Conservation (phyloP, 2,888 invertebrate species). For the Danaus chrysippus region DNA sequence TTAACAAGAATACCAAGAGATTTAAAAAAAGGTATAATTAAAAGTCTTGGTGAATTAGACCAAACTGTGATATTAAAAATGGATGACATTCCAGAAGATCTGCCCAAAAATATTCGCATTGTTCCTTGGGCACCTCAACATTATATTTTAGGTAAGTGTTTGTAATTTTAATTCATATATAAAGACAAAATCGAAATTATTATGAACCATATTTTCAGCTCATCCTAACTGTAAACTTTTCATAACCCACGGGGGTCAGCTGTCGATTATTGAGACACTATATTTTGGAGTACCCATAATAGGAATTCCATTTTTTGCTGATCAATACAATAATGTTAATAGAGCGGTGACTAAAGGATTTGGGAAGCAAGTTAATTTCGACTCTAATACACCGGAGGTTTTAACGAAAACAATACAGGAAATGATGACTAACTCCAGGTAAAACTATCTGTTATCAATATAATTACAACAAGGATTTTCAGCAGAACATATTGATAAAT, state of each 20-base stretch:
- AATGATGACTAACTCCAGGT: slow-evolving; percentile 36
- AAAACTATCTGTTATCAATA: background rate
- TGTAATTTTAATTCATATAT: background rate
- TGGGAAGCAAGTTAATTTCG: slow-evolving; percentile 40
- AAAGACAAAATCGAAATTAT: background rate
- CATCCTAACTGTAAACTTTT: slow-evolving; percentile 50
- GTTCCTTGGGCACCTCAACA: slow-evolving; percentile 54
- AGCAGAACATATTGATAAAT: no score
- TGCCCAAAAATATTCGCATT: slow-evolving; percentile 47
- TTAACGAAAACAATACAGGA: slow-evolving; percentile 41
- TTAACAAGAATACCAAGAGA: slow-evolving; percentile 52
- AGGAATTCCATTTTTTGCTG: slow-evolving; percentile 49
- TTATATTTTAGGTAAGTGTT: slow-evolving; percentile 46
- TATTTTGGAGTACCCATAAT: slow-evolving; percentile 49
- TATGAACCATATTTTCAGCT: slow-evolving; percentile 36
- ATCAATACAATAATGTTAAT: slow-evolving; percentile 48
- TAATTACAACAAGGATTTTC: no score
- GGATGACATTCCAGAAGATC: slow-evolving; percentile 40
- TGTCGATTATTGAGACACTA: slow-evolving; percentile 48
- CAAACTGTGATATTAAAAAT: slow-evolving; percentile 68
- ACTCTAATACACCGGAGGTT: slow-evolving; percentile 34
- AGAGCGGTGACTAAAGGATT: slow-evolving; percentile 45
- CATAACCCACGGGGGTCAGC: slow-evolving; percentile 52
- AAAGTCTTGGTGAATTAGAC: slow-evolving; percentile 59
- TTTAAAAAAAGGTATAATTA: slow-evolving; percentile 46